Evolutionary conservation across 1,140 invertebrate species (phyloP).

Genomic region (Drosophila sturtevanti): DNA sequence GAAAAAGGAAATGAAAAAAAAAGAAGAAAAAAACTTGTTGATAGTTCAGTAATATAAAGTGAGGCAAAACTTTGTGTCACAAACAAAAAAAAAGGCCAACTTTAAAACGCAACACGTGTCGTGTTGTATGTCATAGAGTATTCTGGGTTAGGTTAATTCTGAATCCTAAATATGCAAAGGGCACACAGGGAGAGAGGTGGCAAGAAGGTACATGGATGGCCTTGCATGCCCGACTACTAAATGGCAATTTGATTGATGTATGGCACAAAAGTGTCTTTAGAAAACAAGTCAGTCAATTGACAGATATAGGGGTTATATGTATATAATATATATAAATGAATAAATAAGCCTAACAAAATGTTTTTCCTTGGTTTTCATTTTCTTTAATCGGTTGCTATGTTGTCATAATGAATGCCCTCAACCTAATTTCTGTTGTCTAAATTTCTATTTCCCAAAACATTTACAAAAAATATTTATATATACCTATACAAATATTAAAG

Average conservation of each 20-base stretch:
- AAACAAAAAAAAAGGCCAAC: constrained; percentile 24
- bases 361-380: not conserved
- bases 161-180: constrained; percentile 14
- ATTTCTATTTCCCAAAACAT: constrained; percentile 23
- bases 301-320: not conserved
- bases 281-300: constrained; percentile 43
- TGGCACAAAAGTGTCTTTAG: constrained; percentile 55
- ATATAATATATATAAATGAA: constrained; percentile 8
- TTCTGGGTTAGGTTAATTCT: constrained; percentile 3
- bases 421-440: constrained; percentile 28
- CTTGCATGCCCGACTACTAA: constrained; percentile 51
- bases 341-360: constrained; percentile 33
- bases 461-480: not conserved
- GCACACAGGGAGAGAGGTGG: not conserved
- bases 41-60: constrained; percentile 37
- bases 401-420: constrained; percentile 29
- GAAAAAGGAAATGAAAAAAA: not conserved
- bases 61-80: constrained; percentile 1
- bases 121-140: not conserved
- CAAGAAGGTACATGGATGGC: not conserved
- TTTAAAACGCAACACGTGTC: constrained; percentile 71
- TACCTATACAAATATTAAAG: constrained; percentile 12
- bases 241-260: constrained; percentile 76
- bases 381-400: constrained; percentile 2
- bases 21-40: constrained; percentile 60